Evolutionary conservation across 1,140 invertebrate species (phyloP), one percentile per base, ranked within the genome.

Genomic region (Diachasma alloeum): DNA sequence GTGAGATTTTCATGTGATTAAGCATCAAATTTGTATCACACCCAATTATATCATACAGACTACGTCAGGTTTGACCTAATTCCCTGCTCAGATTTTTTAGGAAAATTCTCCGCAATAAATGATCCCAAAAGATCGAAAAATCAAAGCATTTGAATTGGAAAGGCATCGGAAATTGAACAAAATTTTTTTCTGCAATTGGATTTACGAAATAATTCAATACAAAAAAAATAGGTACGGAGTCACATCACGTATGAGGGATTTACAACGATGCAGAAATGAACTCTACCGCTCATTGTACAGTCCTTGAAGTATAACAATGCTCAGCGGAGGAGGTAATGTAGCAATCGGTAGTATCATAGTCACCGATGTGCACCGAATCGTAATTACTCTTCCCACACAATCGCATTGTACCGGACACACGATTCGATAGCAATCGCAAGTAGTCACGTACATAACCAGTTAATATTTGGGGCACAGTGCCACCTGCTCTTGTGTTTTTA

Each of bases 291-390:
- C 63, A 42, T 24, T 75, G 24, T 39, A 68, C 15, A 75, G 73
- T 75, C 73, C 73, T 75, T 75, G 73, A 75, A 44, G 42, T 36
- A 37, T 74, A 67, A 74, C 63, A 75, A 75, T 74, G 39, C 59
- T 42, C 31, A 31, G 6, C 31, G 36, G 37, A 73, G 48, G 53
- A 73, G 53, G 72, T 63, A 53, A 56, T 75, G 73, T 48, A 75
- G 73, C 73, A 75, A 75, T 75, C 63, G 44, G 63, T 68, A 75
- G 63, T 63, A 75, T 75, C 73, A 44, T 44, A 44, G 59, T 22
- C 19, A 4, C 4, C 59, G 59, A 63, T 63, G 24, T 63, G 59
- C 72, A 67, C 39, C 39, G 72, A 74, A 74, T 74, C 39, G 8
- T 75, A 75, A 75, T 75, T 75, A 68, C 67, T 36, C 44, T 75